Base-by-base conservation (phyloP, 1,140 invertebrate genomes). In the Eriocheir sinensis region DNA sequence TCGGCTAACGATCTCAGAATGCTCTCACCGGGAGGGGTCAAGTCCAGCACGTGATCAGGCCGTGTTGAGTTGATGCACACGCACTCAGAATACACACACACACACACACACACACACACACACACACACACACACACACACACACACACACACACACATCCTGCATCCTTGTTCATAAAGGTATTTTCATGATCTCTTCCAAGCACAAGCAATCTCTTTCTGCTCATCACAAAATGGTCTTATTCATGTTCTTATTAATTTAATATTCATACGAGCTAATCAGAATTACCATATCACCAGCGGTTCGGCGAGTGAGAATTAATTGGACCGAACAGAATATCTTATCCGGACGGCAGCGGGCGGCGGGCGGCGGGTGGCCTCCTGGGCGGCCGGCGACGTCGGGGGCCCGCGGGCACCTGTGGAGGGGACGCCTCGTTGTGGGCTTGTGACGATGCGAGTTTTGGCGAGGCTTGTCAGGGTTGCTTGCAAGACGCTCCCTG, bases 241-340 rank as follows among this genome's bases (percentile, higher is more conserved):
- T 72, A 72, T 72, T n/a, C 27, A 72, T 72, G 60, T 72, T 72
- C 60, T 72, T 72, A 72, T 72, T n/a, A 72, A 72, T 72, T 72
- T 72, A 27, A 72, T 72, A 72, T 72, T 72, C 60, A 72, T 72
- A 72, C 60, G 60, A 72, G 60, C 60, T 72, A 72, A 72, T 72
- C 60, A 72, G 60, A 72, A 72, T 72, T 72, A 72, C 60, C 60
- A 72, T 72, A 72, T 72, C 60, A 72, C 60, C 12, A 72, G 60
- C 60, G 60, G 60, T n/a, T 72, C 60, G 60, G 4, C n/a, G 60
- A 72, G 60, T 72, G 60, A 72, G 60, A 72, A 72, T 72, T 72
- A 72, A 72, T 72, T 72, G 60, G 60, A 72, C 21, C 60, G 60
- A 72, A 72, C 60, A 72, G 60, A 72, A 72, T 72, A 72, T 27